These are phyloP conservation scores for Bucco capensis DNA, from an alignment of 2,113 vertebrate species.

Conservation along the genomic window DNA sequence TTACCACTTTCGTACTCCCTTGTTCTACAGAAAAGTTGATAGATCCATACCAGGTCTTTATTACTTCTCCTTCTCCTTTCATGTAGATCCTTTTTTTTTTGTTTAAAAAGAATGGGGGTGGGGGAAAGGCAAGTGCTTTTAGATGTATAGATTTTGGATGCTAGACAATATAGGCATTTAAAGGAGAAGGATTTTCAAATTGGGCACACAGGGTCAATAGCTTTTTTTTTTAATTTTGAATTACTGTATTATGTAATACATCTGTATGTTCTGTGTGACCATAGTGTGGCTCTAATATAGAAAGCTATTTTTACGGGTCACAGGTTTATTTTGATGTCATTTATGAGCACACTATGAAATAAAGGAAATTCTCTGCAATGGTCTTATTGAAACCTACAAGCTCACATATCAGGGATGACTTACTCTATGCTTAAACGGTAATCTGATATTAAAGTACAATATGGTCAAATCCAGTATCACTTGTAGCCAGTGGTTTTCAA, in stretches of 20 bases:
- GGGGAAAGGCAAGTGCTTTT: not conserved
- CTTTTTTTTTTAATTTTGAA: not conserved
- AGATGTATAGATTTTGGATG: not conserved
- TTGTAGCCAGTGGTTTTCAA: not conserved
- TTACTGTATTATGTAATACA: not conserved
- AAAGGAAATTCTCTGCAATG: not conserved
- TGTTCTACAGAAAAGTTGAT: not conserved
- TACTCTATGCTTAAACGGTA: not conserved
- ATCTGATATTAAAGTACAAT: not conserved
- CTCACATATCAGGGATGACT: not conserved
- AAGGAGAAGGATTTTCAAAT: not conserved
- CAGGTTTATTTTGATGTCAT: not conserved
- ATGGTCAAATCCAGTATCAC: not conserved
- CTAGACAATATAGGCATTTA: not conserved
- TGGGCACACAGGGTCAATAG: not conserved
- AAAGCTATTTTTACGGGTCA: not conserved
- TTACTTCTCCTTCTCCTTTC: not conserved
- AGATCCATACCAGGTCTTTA: not conserved
- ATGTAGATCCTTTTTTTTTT: not conserved
- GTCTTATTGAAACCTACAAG: not conserved
- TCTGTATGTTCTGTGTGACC: not conserved
- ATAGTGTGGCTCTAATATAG: not conserved
- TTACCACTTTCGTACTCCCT: not conserved
- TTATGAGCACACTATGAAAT: not conserved
- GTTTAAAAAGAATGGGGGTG: not conserved